Evolutionary conservation across 2,113 vertebrate species (phyloP).

Genomic region (Cinclus mexicanus): DNA sequence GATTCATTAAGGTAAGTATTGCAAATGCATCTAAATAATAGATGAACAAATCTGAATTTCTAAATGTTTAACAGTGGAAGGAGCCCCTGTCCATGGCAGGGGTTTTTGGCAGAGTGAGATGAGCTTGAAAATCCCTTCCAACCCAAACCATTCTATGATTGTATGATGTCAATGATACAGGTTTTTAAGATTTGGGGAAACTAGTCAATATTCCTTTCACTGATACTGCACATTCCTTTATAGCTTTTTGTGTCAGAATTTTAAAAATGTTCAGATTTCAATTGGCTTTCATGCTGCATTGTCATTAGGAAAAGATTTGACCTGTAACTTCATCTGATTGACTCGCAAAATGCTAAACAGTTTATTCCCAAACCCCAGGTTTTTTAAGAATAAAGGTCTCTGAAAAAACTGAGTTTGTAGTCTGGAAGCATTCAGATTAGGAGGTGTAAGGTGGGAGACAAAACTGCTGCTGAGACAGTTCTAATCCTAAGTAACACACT

Average conservation of each 20-base stretch:
- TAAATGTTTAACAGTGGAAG: background rate
- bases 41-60: background rate
- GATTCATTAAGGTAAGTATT: constrained; percentile 95
- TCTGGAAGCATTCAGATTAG: background rate
- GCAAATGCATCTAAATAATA: background rate
- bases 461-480: background rate
- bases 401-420: background rate
- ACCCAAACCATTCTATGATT: background rate
- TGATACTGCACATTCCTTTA: background rate
- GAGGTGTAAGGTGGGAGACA: background rate
- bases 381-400: background rate
- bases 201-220: background rate
- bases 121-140: background rate
- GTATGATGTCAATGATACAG: background rate
- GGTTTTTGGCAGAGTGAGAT: background rate
- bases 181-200: background rate
- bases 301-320: background rate
- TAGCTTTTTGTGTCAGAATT: background rate
- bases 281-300: background rate
- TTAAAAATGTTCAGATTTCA: background rate
- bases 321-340: background rate
- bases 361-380: background rate
- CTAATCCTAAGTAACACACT: background rate
- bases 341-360: background rate
- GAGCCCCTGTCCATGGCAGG: background rate